A percentile compares a stretch with the other conserved stretches of the same genome.
phyloP scores from a whole-genome alignment of 2,797 vertebrate species.

The Fistularia tabacaria region DNA sequence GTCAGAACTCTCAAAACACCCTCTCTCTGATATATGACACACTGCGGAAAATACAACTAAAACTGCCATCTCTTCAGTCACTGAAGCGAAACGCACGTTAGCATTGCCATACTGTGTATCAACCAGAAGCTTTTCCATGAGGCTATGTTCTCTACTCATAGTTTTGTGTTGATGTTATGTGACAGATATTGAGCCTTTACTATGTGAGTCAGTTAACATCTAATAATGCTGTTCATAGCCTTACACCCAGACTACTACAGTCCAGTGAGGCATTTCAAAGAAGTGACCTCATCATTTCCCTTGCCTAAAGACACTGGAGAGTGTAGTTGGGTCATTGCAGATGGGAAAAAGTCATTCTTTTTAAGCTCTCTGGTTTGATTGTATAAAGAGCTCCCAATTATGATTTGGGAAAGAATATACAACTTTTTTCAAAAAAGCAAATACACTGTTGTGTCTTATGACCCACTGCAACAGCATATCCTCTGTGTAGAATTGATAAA shows the following conservation, averaged over 20 bases:
- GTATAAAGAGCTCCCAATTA: no score
- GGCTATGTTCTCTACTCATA: slow-evolving; percentile 15
- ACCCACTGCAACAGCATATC: background rate
- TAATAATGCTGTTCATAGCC: slow-evolving; percentile 39
- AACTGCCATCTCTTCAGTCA: no score
- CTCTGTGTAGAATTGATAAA: slow-evolving; percentile 50
- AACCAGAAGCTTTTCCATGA: slow-evolving; percentile 15
- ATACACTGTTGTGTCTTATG: no score
- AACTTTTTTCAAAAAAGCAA: no score
- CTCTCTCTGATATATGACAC: no score
- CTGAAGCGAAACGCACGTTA: slow-evolving; percentile 6
- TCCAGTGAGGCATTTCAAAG: slow-evolving; percentile 26
- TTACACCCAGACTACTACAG: slow-evolving; percentile 6
- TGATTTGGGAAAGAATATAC: no score
- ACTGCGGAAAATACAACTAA: no score
- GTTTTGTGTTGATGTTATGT: slow-evolving; percentile 15
- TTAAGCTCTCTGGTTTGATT: no score
- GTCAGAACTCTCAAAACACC: no score
- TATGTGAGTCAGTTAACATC: slow-evolving; percentile 46
- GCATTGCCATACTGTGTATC: slow-evolving; percentile 20
- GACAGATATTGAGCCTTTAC: slow-evolving; percentile 48
- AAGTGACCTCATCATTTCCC: slow-evolving; percentile 17
- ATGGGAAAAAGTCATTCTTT: no score
- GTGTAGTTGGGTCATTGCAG: background rate
- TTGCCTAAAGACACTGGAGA: slow-evolving; percentile 8